A percentile compares a stretch with the other conserved stretches of the same genome.
These are phyloP conservation scores for Diplosoma virens DNA, from an alignment of 23 tunicate species.

Conservation along the genomic window DNA sequence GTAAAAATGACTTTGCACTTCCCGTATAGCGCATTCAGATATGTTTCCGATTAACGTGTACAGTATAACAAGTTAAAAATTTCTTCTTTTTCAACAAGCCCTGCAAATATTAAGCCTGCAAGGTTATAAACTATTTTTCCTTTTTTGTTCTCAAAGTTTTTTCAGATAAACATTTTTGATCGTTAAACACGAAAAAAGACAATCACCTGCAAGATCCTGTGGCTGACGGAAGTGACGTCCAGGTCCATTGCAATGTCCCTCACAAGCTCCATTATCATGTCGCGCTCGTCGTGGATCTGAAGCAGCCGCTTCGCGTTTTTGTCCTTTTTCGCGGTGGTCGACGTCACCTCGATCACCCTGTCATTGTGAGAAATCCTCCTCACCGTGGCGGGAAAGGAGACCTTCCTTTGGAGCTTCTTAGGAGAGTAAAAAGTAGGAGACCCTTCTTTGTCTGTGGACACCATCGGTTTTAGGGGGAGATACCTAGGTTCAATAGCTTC, in stretches of 20 bases:
- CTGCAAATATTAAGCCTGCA: too few relatives aligned
- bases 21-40: too few relatives aligned
- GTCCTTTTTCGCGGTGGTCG: neutral
- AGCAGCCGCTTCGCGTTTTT: neutral
- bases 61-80: too few relatives aligned
- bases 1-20: too few relatives aligned
- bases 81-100: too few relatives aligned
- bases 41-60: too few relatives aligned
- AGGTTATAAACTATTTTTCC: too few relatives aligned
- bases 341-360: neutral
- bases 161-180: too few relatives aligned
- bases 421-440: conserved; percentile 78
- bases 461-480: conserved; percentile 84
- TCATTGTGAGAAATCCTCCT: conserved; percentile 52
- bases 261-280: conserved; percentile 96
- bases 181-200: too few relatives aligned
- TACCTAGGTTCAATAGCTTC: conserved; percentile 69
- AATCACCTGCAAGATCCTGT: conserved; percentile 85
- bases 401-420: neutral
- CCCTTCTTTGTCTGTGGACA: conserved; percentile 67
- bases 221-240: conserved; percentile 92
- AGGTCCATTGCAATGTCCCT: conserved; percentile 89
- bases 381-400: conserved; percentile 4
- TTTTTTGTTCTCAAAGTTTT: too few relatives aligned
- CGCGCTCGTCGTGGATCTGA: conserved; percentile 81